Conservation (phyloP, 2,113 vertebrate genomes). For the Albula goreensis region DNA sequence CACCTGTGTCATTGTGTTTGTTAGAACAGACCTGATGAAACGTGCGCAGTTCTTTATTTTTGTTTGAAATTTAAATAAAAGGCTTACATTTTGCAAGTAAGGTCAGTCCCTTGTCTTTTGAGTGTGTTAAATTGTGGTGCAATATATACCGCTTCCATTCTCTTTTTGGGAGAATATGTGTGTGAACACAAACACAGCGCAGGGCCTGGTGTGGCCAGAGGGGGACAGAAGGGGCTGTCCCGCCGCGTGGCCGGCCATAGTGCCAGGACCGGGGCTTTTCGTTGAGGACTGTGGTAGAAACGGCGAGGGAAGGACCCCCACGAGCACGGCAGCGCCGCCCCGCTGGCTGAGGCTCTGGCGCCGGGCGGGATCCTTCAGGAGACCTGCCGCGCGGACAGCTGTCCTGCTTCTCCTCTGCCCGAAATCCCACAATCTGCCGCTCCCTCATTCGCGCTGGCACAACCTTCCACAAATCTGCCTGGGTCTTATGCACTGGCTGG, state of each 20-base stretch:
- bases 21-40: too few relatives aligned
- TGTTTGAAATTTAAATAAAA: too few relatives aligned
- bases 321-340: neutral
- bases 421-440: neutral
- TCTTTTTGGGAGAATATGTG: too few relatives aligned
- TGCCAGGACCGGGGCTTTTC: slow-evolving; percentile 76
- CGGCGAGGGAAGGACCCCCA: neutral
- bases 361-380: neutral
- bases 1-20: too few relatives aligned
- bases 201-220: neutral
- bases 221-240: neutral
- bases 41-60: too few relatives aligned
- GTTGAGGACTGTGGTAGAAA: slow-evolving; percentile 18
- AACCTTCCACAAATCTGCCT: neutral
- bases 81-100: too few relatives aligned
- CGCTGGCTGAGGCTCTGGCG: neutral
- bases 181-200: neutral
- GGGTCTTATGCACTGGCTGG: too few relatives aligned
- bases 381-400: neutral
- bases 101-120: too few relatives aligned
- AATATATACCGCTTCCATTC: too few relatives aligned
- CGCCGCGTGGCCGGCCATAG: neutral
- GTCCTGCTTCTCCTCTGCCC: neutral
- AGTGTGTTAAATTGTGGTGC: too few relatives aligned
- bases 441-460: neutral